Base-by-base conservation (phyloP, 2,888 invertebrate genomes). In the Drosophila kambysellisi region DNA sequence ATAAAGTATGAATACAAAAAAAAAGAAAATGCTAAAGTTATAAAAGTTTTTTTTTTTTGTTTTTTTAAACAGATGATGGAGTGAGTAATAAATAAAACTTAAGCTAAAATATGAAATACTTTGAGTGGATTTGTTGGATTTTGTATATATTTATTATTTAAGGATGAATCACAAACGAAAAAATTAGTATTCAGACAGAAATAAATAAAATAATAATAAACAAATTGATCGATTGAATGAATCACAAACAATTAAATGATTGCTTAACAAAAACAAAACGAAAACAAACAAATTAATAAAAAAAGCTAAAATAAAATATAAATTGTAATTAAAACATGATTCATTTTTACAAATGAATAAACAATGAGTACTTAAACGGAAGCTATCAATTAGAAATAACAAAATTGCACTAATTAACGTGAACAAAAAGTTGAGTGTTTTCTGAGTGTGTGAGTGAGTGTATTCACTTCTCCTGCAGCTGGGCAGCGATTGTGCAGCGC, bases 401-500 rank as follows among this genome's bases (percentile, higher is more conserved):
- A n/a, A 32, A 52, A 33, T 52, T 33, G 8, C 3, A 15, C 33
- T 33, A 33, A 30, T 29, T 41, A 20, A 60, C 48, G 7, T 30
- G 50, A 59, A 48, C 9, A 5, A 30, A n/a, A 33, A 33, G n/a
- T 50, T 50, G 58, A 29, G 29, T 48, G 32, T 33, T 33, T 20
- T 37, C 4, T 12, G 8, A 25, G 15, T 46, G 12, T 15, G 20
- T 46, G 30, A 46, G 30, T 30, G 7, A 4, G 3, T 29, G 17
- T 15, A 17, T 15, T 59, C 39, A 65, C 46, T 75, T 59, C 33
- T 59, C 46, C n/a, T 46, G 51, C 17, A 53, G 37, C 8, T 70
- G 72, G 17, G 11, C 25, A 25, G 25, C 46, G 8, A 51, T 41
- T 3, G 50, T 29, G 39, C 87, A 87, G 20, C 88, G 81, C 51